Conservation (phyloP, 2,113 vertebrate genomes). For the Percina caprodes region DNA sequence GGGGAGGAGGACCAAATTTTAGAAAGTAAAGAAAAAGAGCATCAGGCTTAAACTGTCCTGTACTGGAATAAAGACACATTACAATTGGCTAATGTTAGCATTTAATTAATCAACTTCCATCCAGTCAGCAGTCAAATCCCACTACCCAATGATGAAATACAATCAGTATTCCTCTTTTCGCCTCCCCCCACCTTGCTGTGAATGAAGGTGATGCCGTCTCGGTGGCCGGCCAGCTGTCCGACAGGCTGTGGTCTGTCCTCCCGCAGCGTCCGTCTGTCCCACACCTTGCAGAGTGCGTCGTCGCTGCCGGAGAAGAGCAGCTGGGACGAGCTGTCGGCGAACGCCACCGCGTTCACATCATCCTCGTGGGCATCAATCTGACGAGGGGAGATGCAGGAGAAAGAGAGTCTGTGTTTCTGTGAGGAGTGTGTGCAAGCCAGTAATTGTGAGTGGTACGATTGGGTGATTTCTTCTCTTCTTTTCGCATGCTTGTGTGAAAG, state of each 20-base stretch:
- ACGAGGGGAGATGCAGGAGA: slow-evolving; percentile 5
- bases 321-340: slow-evolving; percentile 92
- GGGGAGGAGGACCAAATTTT: background rate
- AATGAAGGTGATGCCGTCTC: slow-evolving; percentile 94
- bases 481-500: background rate
- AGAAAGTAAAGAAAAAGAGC: background rate
- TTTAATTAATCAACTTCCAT: slow-evolving; percentile 8
- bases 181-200: slow-evolving; percentile 89
- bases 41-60: background rate
- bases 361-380: slow-evolving; percentile 94
- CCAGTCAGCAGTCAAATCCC: slow-evolving; percentile 11
- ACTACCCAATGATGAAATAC: slow-evolving; percentile 19
- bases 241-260: slow-evolving; percentile 93
- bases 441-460: no score
- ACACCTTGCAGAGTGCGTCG: slow-evolving; percentile 93
- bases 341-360: slow-evolving; percentile 93
- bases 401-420: background rate
- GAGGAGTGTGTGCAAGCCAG: background rate
- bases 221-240: slow-evolving; percentile 91
- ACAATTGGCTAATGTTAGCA: background rate
- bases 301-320: slow-evolving; percentile 94
- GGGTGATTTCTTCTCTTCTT: no score
- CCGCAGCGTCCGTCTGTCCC: slow-evolving; percentile 92
- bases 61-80: background rate
- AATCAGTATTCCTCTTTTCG: background rate